Conservation (phyloP, 2,888 invertebrate genomes). For the Andrena bicolor region DNA sequence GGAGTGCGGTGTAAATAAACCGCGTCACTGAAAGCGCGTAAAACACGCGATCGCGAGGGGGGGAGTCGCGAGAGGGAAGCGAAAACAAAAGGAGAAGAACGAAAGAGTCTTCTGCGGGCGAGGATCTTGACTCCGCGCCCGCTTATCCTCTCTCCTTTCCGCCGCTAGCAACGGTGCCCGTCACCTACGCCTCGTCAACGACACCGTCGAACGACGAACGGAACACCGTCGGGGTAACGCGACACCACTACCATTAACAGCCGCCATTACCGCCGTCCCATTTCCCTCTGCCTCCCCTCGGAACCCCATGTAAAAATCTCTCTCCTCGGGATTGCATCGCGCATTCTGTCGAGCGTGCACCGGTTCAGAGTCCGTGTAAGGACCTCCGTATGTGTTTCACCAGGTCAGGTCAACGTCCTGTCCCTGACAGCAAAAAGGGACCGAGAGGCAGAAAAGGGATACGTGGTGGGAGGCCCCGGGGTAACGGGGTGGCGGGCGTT, state of each 20-base stretch:
- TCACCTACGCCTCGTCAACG: constrained; percentile 20
- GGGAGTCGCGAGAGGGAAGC: neutral
- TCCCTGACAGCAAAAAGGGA: constrained; percentile 67
- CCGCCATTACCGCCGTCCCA: constrained; percentile 48
- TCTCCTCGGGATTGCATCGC: constrained; percentile 78
- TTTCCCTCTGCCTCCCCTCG: constrained; percentile 46
- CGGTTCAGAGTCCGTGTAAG: constrained; percentile 75
- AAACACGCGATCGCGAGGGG: constrained; percentile 32
- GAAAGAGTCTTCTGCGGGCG: constrained; percentile 36
- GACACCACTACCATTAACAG: constrained; percentile 44
- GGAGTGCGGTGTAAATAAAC: constrained; percentile 63
- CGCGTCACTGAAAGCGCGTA: constrained; percentile 38
- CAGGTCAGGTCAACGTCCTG: constrained; percentile 85
- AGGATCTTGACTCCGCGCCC: constrained; percentile 56
- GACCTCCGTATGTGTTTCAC: constrained; percentile 84
- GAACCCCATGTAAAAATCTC: constrained; percentile 77
- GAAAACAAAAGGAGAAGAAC: constrained; percentile 9
- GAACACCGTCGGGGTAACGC: constrained; percentile 45
- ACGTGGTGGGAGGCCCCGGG: constrained; percentile 43
- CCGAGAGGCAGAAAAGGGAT: constrained; percentile 54
- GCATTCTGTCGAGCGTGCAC: constrained; percentile 72
- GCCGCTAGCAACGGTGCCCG: constrained; percentile 18
- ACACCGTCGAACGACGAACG: neutral
- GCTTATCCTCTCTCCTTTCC: constrained; percentile 37
- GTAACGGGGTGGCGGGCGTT: constrained; percentile 27